A percentile compares a stretch with the other conserved stretches of the same genome.
Conservation (phyloP, 2,797 vertebrate species). For the Anomalospiza imberbis region DNA sequence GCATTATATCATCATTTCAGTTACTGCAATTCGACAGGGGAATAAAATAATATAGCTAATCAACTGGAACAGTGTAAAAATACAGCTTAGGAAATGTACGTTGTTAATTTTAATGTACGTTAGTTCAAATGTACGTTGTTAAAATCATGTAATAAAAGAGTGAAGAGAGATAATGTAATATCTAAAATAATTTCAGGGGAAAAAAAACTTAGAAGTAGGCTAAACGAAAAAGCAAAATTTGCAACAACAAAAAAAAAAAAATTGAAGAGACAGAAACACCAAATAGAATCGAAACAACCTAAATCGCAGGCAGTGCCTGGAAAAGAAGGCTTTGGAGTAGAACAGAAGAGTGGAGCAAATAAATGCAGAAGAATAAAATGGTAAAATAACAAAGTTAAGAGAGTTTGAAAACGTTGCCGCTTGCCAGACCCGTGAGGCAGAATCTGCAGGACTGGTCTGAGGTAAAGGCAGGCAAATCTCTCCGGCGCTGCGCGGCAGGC, state of each 20-base stretch:
- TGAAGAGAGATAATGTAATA: background rate
- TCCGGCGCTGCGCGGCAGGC: background rate
- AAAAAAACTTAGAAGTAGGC: background rate
- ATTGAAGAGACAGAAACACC: background rate
- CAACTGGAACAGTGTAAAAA: background rate
- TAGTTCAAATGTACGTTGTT: background rate
- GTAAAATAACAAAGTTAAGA: background rate
- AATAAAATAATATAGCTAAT: background rate
- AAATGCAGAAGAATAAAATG: background rate
- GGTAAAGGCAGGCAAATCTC: too few species aligned
- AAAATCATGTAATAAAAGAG: background rate
- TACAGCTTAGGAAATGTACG: background rate
- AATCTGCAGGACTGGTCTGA: background rate
- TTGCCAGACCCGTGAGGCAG: background rate
- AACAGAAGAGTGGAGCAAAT: background rate
- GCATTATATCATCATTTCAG: background rate
- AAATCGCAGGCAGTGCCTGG: fast-evolving
- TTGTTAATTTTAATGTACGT: background rate
- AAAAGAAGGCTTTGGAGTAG: background rate
- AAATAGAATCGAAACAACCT: background rate
- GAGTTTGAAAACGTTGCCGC: background rate
- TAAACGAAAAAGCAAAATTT: background rate
- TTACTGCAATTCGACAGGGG: background rate
- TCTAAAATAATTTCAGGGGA: background rate
- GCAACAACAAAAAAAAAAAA: background rate